Evolutionary conservation across 2,113 vertebrate species (phyloP).

Genomic region (Romanogobio albipinnatus): DNA sequence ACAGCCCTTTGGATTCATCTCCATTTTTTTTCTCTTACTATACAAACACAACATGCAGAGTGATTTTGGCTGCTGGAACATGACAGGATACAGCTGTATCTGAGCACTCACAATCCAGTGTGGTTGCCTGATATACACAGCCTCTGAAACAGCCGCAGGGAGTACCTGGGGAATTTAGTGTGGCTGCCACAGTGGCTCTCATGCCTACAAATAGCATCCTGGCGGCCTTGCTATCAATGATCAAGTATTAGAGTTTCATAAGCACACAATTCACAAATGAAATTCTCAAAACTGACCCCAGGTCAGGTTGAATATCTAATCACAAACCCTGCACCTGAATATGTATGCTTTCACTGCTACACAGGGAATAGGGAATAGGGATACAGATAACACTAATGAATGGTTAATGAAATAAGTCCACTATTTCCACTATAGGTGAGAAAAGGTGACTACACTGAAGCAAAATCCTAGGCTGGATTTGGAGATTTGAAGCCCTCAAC

Average conservation of each 20-base stretch:
- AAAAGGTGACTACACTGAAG: slow-evolving; percentile 22
- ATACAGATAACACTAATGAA: neutral
- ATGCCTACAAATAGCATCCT: slow-evolving; percentile 59
- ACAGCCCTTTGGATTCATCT: neutral
- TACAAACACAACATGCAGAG: slow-evolving; percentile 39
- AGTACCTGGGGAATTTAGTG: slow-evolving; percentile 65
- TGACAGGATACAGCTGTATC: slow-evolving; percentile 66
- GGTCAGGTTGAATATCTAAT: slow-evolving; percentile 15
- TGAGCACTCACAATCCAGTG: slow-evolving; percentile 53
- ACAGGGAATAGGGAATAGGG: neutral
- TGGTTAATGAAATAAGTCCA: neutral
- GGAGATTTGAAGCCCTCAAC: slow-evolving; percentile 20
- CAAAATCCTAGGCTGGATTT: slow-evolving; percentile 16
- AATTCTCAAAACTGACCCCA: neutral
- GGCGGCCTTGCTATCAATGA: slow-evolving; percentile 48
- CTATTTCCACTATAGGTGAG: slow-evolving; percentile 6
- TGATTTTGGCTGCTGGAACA: slow-evolving; percentile 64
- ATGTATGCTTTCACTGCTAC: neutral
- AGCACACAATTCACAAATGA: neutral
- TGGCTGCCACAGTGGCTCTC: slow-evolving; percentile 65
- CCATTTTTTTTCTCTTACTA: neutral
- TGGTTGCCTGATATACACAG: slow-evolving; percentile 45
- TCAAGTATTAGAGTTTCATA: neutral
- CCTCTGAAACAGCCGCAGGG: slow-evolving; percentile 65
- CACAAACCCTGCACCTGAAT: neutral